Percentiles rank a stretch among this genome's conserved stretches.
Evolutionary conservation across 2,113 vertebrate genomes (phyloP).

Genomic region (Saccopteryx bilineata): DNA sequence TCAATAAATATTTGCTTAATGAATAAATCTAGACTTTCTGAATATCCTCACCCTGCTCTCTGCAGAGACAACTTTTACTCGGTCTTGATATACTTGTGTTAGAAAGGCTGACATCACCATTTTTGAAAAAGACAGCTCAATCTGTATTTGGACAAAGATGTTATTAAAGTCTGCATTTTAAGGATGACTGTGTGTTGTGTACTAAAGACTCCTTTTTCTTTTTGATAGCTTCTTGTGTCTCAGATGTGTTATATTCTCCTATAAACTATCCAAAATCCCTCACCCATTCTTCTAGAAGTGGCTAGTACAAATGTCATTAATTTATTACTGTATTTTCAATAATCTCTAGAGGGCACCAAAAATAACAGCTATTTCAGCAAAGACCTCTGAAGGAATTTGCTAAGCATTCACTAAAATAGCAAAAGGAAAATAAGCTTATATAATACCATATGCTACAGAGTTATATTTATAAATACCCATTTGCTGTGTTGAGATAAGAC

Average conservation of each 20-base stretch:
- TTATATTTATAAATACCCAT: conserved; percentile 11
- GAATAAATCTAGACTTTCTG: conserved; percentile 10
- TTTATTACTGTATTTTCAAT: conserved; percentile 21
- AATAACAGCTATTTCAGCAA: conserved; percentile 31
- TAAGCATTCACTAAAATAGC: not conserved
- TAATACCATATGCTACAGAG: not conserved
- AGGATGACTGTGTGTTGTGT: not conserved
- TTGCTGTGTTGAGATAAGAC: not conserved
- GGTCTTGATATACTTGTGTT: not conserved
- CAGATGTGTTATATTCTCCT: not conserved
- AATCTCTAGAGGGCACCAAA: conserved; percentile 55
- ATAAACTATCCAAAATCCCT: not conserved
- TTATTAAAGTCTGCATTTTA: conserved; percentile 17
- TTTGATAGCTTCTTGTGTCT: not conserved
- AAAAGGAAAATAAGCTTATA: not conserved
- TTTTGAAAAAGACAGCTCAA: not conserved
- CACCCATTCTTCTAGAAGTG: not conserved
- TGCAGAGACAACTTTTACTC: not conserved
- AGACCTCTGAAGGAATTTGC: conserved; percentile 6
- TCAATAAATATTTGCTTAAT: conserved; percentile 9
- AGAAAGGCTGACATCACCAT: not conserved
- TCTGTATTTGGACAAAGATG: not conserved
- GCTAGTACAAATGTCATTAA: not conserved
- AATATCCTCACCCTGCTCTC: not conserved
- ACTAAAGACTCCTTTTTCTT: not conserved